Evolutionary conservation across 2,888 invertebrate genomes (phyloP), one percentile per base, ranked within the genome.

Genomic region (Ametastegia equiseti): DNA sequence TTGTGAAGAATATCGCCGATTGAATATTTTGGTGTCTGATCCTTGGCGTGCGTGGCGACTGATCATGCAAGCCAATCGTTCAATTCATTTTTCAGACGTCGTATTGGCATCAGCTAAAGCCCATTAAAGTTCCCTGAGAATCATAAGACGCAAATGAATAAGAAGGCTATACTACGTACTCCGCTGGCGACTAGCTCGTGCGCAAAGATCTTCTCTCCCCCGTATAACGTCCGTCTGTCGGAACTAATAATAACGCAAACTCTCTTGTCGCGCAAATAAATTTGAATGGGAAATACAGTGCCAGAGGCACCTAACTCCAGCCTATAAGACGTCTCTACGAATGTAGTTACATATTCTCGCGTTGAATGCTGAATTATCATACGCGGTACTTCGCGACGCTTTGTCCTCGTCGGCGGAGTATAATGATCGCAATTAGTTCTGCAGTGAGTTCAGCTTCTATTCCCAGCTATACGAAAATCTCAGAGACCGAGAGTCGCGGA

Each of bases 41-140:
- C 42, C 9, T 30, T 23, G 60, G 23, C 3, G 11, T 30, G 60
- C 30, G 30, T 60, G 11, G 23, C 7, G 9, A 19, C 67, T 19
- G 30, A 63, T 11, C n/a, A n/a, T n/a, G n/a, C n/a, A n/a, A 19
- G 19, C n/a, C 39, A 39, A 67, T 67, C 11, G 3, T 2, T 39
- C 67, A 67, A 36, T 67, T n/a, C n/a, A n/a, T n/a, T n/a, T n/a
- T 36, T 67, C 71, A 13, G 7, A 13, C 7, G 30, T 27, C 15
- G 23, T 27, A 71, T 71, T 71, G 30, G 71, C 71, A n/a, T n/a
- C n/a, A 30, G 47, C 30, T 71, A 5, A 71, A 47, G 27, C 27
- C n/a, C 71, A 71, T 71, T 71, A 47, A 71, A 45, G 47, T 71
- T 47, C 47, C 47, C 15, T 3, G 15, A 47, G 30, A 71, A 45